These are phyloP conservation scores for Passer domesticus DNA, from an alignment of 2,113 vertebrate genomes.

Conservation along the genomic window DNA sequence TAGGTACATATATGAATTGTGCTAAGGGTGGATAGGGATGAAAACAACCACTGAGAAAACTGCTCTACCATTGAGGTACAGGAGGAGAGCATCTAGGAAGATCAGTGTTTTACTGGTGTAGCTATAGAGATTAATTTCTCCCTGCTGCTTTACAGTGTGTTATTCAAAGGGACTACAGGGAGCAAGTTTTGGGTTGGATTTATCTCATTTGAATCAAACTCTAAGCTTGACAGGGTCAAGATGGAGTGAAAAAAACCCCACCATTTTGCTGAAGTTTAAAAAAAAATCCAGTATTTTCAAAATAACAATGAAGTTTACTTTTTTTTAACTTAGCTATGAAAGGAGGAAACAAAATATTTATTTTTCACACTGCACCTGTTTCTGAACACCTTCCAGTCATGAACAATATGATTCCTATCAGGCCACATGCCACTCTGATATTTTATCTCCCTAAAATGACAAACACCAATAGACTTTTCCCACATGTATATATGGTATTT, in stretches of 20 bases:
- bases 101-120: not conserved
- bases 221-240: not conserved
- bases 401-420: not conserved
- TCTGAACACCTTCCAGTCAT: not conserved
- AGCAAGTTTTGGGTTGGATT: not conserved
- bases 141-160: not conserved
- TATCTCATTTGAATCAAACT: not conserved
- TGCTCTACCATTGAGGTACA: not conserved
- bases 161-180: not conserved
- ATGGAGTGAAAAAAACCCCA: rapidly evolving
- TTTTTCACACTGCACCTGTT: not conserved
- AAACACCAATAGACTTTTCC: not conserved
- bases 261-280: not conserved
- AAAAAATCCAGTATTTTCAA: not conserved
- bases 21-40: not conserved
- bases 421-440: not conserved
- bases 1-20: not conserved
- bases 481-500: not conserved
- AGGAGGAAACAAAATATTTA: not conserved
- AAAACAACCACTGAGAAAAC: not conserved
- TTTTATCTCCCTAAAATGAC: not conserved
- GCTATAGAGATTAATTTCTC: not conserved
- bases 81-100: not conserved
- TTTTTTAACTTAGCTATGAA: not conserved
- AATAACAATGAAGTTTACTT: not conserved